Base-by-base conservation (phyloP, 2,888 invertebrate species). In the Plutella xylostella region DNA sequence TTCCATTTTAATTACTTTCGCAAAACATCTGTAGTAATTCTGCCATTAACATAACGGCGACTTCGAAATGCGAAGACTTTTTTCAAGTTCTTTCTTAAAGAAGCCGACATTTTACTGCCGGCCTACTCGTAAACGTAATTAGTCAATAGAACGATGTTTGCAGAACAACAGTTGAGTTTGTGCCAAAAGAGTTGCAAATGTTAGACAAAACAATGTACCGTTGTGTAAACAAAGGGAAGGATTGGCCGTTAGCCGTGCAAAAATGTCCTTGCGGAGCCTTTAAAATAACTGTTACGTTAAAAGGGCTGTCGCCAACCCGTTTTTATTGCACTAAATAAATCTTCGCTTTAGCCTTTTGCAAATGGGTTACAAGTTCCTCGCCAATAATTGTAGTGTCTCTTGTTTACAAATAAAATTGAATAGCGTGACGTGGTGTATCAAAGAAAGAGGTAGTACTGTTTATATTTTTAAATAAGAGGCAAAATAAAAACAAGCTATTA, bases 291-390 rank as follows among this genome's bases (percentile, higher is more conserved):
- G 68, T 72, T 68, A 67, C 52, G 55, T 50, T 52, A 57, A 58
- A 71, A 66, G 63, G 63, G 65, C 51, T 47, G 50, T 47, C 54
- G 21, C 42, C 22, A 33, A 34, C 34, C 34, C 33, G 33, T 42
- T 64, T 69, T 72, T 75, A 77, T 71, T 71, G 58, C 66, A 52
- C 57, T 57, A 58, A 67, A 68, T 61, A 71, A 72, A 55, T 52
- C 44, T 47, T 45, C 46, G 49, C 53, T 48, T 49, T 4, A 6
- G 34, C 9, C 34, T 15, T 34, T 34, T 9, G 34, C 34, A 34
- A 3, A 34, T 9, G 14, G 14, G 4, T 15, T 15, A 15, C 1
- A 9, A 34, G 4, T 14, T 34, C 17, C 17, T 34, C 34, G 34
- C 34, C 17, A 34, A 34, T n/a, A n/a, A n/a, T n/a, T n/a, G n/a